phyloP scores from a whole-genome alignment of 2,888 invertebrate genomes.

The Lasioglossum leucozonium region DNA sequence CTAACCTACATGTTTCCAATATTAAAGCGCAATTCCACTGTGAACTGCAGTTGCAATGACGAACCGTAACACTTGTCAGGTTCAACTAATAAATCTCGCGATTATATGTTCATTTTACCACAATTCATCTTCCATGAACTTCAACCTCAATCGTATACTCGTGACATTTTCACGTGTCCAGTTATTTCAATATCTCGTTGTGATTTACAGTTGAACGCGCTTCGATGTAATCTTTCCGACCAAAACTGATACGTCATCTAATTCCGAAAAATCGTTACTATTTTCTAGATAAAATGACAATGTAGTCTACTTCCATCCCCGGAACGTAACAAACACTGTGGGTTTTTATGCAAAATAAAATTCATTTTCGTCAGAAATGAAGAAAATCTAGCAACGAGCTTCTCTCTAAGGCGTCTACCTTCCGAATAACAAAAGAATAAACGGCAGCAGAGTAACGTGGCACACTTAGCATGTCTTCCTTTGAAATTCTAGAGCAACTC shows the following conservation, averaged over 20 bases:
- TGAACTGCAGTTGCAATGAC: not conserved
- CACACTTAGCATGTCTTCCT: not conserved
- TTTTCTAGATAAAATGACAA: not conserved
- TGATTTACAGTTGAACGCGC: not conserved
- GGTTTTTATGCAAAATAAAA: not conserved
- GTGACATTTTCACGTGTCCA: not conserved
- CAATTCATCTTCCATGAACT: conserved; percentile 1
- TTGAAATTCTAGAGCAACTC: not conserved
- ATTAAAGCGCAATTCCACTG: not conserved
- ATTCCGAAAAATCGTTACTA: not conserved
- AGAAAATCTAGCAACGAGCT: too few relatives aligned
- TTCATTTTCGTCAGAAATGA: too few relatives aligned
- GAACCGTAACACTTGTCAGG: not conserved
- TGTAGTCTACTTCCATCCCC: too few relatives aligned
- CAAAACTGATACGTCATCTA: not conserved
- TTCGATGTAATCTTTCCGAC: conserved; percentile 1
- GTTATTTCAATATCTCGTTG: conserved; percentile 2
- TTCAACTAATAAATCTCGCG: not conserved
- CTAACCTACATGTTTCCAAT: not conserved
- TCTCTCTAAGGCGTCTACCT: too few relatives aligned
- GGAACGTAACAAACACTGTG: too few relatives aligned
- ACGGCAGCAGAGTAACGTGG: not conserved
- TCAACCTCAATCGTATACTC: not conserved
- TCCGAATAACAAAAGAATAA: not conserved
- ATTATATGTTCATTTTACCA: conserved; percentile 2